Evolutionary conservation across 92 coral and sea anemone species (phyloP), one percentile per base, ranked within the genome.

Genomic region (Epizoanthus rinbou): DNA sequence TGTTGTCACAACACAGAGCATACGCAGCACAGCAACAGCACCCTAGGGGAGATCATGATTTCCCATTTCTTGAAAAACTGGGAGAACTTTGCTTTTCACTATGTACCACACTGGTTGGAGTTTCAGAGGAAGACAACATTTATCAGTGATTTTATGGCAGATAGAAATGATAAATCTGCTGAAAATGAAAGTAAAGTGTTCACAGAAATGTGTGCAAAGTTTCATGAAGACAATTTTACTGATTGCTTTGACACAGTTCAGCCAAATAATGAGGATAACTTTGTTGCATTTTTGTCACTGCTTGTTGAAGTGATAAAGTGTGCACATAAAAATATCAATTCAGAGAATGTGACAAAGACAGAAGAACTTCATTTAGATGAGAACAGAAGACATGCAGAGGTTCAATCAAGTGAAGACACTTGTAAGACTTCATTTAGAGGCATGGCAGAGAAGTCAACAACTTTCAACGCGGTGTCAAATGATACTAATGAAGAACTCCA

Each of bases 21-120:
- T 4, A 59, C 13, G 9, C 8, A 21, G 15, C 10, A 6, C n/a
- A 47, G n/a, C 18, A 35, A 21, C 25, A 41, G 10, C 22, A 24
- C 45, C 8, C 43, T 45, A 21, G 60, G 52, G 22, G 28, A 60
- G 82, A 78, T 78, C 14, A 37, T 78, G 71, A 22, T 78, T 78
- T 78, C 41, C 21, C 28, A 23, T 62, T 57, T 78, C 53, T 62
- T 78, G 47, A 78, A 62, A 16, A 23, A 22, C 19, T 19, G 43
- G 17, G 82, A 78, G 39, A 62, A 4, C 56, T 78, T 78, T 35
- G 24, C 5, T n/a, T 60, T 43, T 9, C 18, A 25, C 58, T 62
- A 57, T 11, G 21, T 78, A 6, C 71, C 82, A 10, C 18, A 60
- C 23, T 78, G 82, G 82, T 6, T 41, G 45, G 71, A 78, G 28